Evolutionary conservation across 2,113 vertebrate species (phyloP).

Genomic region (Grammomys dolichurus): DNA sequence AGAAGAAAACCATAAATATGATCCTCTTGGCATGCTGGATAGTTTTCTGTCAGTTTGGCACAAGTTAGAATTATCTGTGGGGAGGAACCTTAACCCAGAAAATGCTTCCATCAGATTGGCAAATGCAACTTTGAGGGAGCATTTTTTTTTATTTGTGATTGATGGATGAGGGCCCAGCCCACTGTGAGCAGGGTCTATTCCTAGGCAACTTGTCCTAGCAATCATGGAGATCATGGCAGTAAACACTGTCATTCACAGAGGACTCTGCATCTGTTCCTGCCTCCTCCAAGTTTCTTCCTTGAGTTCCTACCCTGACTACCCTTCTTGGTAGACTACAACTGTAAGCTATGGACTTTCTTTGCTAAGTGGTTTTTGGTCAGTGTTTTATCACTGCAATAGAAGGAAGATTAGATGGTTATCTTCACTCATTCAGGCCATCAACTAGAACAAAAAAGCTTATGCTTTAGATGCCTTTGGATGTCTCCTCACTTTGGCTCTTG

Average conservation of each 20-base stretch:
- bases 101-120: background rate
- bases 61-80: background rate
- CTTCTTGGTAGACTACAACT: background rate
- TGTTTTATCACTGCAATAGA: too few species aligned
- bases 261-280: background rate
- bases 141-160: background rate
- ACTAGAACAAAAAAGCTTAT: background rate
- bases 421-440: background rate
- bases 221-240: background rate
- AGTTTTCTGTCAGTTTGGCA: background rate
- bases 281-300: background rate
- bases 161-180: background rate
- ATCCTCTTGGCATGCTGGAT: background rate
- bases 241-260: too few species aligned
- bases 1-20: background rate
- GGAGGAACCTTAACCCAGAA: background rate
- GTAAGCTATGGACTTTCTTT: background rate
- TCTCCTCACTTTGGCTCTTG: background rate
- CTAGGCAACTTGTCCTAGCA: background rate
- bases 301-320: background rate
- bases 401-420: background rate
- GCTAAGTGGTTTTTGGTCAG: background rate
- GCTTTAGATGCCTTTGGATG: background rate
- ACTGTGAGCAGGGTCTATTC: background rate
- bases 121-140: background rate